Conservation (phyloP, 1,140 invertebrate species). For the Bombus superbus region DNA sequence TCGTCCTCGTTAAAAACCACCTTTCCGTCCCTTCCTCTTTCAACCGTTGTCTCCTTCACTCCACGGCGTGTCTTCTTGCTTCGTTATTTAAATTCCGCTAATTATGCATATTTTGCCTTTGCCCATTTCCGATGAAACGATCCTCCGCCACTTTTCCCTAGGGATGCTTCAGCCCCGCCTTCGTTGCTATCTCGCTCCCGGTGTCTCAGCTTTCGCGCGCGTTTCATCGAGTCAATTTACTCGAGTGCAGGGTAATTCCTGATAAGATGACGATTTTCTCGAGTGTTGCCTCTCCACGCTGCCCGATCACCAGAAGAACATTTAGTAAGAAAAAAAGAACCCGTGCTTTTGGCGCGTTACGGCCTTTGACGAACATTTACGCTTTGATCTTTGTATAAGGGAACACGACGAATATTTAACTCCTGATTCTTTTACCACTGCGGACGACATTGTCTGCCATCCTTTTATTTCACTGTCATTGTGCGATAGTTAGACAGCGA, state of each 20-base stretch:
- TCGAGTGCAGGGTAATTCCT: conserved; percentile 67
- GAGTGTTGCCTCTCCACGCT: conserved; percentile 29
- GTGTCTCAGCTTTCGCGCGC: conserved; percentile 27
- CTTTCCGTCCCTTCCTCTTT: neutral
- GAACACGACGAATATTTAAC: neutral
- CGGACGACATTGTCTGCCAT: too few species aligned
- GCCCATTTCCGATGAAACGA: conserved; percentile 55
- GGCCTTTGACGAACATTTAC: neutral
- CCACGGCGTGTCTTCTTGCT: conserved; percentile 28
- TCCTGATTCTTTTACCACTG: neutral
- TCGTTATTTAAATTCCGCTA: conserved; percentile 62
- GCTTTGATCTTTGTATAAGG: neutral
- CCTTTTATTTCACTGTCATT: too few species aligned
- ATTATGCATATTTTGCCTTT: conserved; percentile 65
- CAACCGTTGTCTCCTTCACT: neutral
- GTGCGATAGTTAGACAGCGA: too few species aligned
- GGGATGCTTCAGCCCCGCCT: neutral
- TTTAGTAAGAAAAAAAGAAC: neutral
- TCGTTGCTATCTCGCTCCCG: conserved; percentile 12
- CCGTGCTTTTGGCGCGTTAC: neutral
- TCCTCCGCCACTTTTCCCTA: conserved; percentile 6
- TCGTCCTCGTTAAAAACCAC: conserved; percentile 41
- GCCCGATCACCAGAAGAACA: conserved; percentile 5
- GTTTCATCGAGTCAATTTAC: conserved; percentile 62
- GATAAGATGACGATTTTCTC: conserved; percentile 65